Base-by-base conservation (phyloP, 2,888 invertebrate species). In the Diogma glabrata region DNA sequence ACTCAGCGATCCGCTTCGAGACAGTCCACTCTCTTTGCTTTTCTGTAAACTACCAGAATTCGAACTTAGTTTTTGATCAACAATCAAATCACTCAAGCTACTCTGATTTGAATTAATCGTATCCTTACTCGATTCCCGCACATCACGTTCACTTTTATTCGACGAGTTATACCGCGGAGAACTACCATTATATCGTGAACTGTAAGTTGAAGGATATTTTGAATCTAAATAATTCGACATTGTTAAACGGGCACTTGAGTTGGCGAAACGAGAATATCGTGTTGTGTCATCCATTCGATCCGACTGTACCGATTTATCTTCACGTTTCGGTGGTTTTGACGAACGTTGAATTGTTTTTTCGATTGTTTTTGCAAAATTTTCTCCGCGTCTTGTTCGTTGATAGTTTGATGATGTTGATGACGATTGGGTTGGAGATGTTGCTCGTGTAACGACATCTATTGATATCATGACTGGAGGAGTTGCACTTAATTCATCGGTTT, bases 231-330 rank as follows among this genome's bases (percentile, higher is more conserved):
- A 82, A 40, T 79, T 75, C 3, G 79, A 75, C 82, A 82, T 83
- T 52, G 80, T 77, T 5, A 75, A 67, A 51, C 75, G 74, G 2
- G 80, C 70, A 59, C 81, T 75, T n/a, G 78, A 75, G 9, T 76
- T 72, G 16, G 69, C 71, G 67, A 78, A 85, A 58, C 83, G 71
- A 47, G 82, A 78, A 46, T 75, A 74, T 57, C 82, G 74, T 2
- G 84, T 79, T 0, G 79, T 71, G 58, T 85, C 84, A 56, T 85
- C 85, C 60, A 79, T 61, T 50, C 82, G 72, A 61, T 87, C 86
- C 1, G 83, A 82, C 60, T 87, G 87, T 48, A 83, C 76, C 67
- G 79, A 83, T 63, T 82, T 81, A 58, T 87, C 82, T n/a, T 74
- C 62, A 69, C 74, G 81, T 60, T 74, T 72, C 1, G 75, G 74